Base-by-base conservation (phyloP, 2,113 vertebrate genomes). In the Nothobranchius kuhntae region DNA sequence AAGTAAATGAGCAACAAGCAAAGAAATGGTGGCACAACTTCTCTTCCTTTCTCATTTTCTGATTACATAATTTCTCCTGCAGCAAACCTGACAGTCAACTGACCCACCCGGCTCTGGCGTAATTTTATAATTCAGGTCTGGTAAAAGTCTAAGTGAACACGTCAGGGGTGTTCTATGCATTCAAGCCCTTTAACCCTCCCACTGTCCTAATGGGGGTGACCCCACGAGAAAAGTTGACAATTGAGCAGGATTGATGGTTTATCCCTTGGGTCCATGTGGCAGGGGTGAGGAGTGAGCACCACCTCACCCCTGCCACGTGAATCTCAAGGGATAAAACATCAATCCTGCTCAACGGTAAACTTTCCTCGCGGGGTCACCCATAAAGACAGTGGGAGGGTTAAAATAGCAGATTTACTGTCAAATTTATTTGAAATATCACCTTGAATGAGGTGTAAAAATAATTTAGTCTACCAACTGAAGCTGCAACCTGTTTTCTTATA, bases 21-120 rank as follows among this genome's bases (percentile, higher is more conserved):
- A 40, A 65, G 45, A 53, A 71, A 77, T 77, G 81, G 78, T 13
- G 8, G 61, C 46, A 76, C 52, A 46, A 68, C 78, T 87, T 75
- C n/a, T 42, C 26, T 14, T 36, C 13, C 6, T 15, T 36, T 42
- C 15, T 35, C 36, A 46, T 56, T 65, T 73, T 17, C 1, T 9
- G 48, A 40, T 40, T 40, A 40, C 4, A 40, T 40, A 3, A 40
- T 69, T 68, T n/a, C 24, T 58, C 52, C 36, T 50, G 13, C 14
- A 52, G 45, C 56, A 71, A 68, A 68, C 59, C 1, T 44, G 14
- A 6, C 13, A 48, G 7, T 24, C 35, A 68, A 71, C 21, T 10
- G 38, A 63, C 30, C 61, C 9, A 21, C 42, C 57, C 51, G 50
- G 35, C 7, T 64, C 45, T 65, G 15, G 59, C 54, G 53, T 4